Evolutionary conservation across 2,797 vertebrate genomes (phyloP), one percentile per base, ranked within the genome.

Genomic region (Trachops cirrhosus): DNA sequence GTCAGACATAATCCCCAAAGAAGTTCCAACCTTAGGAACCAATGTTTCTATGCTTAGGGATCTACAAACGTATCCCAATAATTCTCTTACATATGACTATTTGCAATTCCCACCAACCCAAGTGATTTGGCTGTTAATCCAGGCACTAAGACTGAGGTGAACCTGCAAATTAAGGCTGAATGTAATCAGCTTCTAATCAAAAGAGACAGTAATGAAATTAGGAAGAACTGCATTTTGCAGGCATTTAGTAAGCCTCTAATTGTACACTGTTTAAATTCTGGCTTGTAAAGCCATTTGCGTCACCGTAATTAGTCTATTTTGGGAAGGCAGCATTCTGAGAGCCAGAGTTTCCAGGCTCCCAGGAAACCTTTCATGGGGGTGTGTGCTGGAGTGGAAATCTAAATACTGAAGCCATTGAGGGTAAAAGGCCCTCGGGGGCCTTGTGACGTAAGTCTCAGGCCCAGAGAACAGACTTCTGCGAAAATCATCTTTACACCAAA

Each of bases 171-270:
- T 29, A 85, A 68, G 34, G 46, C n/a, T 95, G 95, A 97, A 97
- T 92, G 67, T 95, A 97, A 82, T 16, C 73, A 97, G 62, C 16
- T n/a, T 39, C 37, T 93, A 94, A 97, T 97, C 97, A 97, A 77
- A 75, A 94, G 95, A 57, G 77, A 97, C 70, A 88, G 86, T 96
- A 97, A 97, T 97, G 95, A 97, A 96, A 97, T 98, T 96, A 93
- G 37, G 80, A 97, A 44, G 84, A 89, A 94, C 96, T 97, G 91
- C 75, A 93, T 86, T n/a, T 88, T 78, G 34, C 62, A 64, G 93
- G 86, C 80, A 94, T 71, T 94, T 93, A 95, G 9, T 26, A 94
- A 96, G 50, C 59, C 89, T 78, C 59, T 89, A 96, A 95, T 95
- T 96, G 70, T 5, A 94, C 3, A 70, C n/a, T 48, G 95, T 97